Conservation (phyloP, 2,797 vertebrate genomes). For the Lerista edwardsae region DNA sequence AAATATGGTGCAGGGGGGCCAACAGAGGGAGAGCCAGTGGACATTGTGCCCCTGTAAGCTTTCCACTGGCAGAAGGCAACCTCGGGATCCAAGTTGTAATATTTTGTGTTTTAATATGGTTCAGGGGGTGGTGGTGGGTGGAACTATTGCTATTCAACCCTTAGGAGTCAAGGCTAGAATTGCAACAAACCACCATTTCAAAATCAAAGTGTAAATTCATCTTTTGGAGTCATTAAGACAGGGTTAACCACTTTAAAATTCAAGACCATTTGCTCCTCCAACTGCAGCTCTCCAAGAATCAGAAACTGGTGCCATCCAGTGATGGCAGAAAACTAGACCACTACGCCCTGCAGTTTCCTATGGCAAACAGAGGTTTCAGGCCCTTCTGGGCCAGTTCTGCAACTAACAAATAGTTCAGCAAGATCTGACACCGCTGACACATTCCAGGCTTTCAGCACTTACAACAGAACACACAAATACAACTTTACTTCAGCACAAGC, state of each 20-base stretch:
- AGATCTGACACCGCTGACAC: constrained; percentile 11
- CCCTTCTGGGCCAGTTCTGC: not conserved
- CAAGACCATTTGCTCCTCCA: not conserved
- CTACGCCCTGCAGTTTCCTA: not conserved
- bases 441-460: constrained; percentile 15
- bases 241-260: not conserved
- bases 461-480: not conserved
- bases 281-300: not conserved
- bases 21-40: too few relatives aligned
- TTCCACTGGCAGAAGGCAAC: too few relatives aligned
- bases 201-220: not conserved
- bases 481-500: not conserved
- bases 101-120: not conserved
- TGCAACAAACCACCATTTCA: not conserved
- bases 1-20: too few relatives aligned
- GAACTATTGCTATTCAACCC: not conserved
- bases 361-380: not conserved
- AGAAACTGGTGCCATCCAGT: not conserved
- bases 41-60: too few relatives aligned
- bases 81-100: not conserved
- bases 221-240: not conserved
- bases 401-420: constrained; percentile 8
- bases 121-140: not conserved
- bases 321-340: not conserved
- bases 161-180: not conserved